Percentiles rank a stretch among this genome's conserved stretches.
phyloP scores from a whole-genome alignment of 37 sponge, comb jelly and placozoan genomes.

The Hormiphora californensis region DNA sequence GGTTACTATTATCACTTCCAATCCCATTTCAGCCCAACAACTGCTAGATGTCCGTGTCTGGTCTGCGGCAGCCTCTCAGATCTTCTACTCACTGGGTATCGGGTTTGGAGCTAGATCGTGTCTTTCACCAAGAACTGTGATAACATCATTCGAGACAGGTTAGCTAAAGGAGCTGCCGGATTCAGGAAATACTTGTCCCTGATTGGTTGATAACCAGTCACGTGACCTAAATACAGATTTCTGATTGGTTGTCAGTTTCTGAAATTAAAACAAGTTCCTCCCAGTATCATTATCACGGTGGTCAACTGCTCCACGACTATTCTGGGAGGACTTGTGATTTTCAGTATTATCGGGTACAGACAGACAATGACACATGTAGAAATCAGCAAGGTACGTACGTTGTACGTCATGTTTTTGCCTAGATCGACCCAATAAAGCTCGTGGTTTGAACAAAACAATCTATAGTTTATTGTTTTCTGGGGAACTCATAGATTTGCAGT shows the following conservation, averaged over 20 bases:
- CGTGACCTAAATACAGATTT: no score
- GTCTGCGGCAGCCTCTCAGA: neutral
- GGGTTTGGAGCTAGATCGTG: conserved; percentile 11
- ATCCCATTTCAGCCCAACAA: neutral
- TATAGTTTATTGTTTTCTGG: no score
- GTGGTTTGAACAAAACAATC: no score
- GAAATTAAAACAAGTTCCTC: no score
- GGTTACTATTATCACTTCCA: no score
- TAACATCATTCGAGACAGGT: neutral
- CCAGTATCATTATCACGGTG: neutral
- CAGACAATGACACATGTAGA: neutral
- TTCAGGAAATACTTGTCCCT: no score
- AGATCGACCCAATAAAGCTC: no score
- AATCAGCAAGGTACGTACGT: neutral
- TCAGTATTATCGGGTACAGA: conserved; percentile 6
- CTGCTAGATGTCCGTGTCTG: neutral
- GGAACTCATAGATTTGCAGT: no score
- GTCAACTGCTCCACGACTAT: neutral
- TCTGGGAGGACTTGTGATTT: neutral
- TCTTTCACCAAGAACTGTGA: neutral
- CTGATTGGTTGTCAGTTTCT: no score
- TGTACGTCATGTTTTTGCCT: no score
- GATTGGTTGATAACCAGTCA: no score
- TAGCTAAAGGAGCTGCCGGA: neutral
- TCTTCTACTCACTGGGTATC: conserved; percentile 25